These are phyloP conservation scores for Caretta caretta DNA, from an alignment of 2,113 vertebrate genomes.

Conservation along the genomic window DNA sequence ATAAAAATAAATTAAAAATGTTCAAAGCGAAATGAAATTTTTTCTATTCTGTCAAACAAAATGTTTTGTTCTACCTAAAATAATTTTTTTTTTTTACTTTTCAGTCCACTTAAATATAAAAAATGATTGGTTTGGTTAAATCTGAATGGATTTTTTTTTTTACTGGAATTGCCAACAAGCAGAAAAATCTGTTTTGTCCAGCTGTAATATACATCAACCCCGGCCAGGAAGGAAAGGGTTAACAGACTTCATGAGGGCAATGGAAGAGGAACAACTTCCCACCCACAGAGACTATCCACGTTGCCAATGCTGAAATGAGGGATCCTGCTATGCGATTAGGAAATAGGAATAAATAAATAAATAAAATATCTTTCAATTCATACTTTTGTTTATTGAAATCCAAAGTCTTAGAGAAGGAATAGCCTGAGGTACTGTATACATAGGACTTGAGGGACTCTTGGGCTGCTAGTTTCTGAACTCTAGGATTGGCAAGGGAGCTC, in stretches of 20 bases:
- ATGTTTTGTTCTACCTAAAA: background rate
- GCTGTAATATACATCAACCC: background rate
- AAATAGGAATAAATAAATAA: background rate
- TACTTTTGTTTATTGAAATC: background rate
- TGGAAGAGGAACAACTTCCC: background rate
- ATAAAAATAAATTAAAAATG: background rate
- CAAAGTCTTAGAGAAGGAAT: background rate
- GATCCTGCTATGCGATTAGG: background rate
- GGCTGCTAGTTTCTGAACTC: background rate
- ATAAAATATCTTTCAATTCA: background rate
- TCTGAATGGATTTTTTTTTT: background rate
- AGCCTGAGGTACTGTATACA: background rate
- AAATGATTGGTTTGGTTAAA: background rate
- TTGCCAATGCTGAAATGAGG: background rate
- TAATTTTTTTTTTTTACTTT: background rate
- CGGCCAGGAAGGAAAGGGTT: background rate
- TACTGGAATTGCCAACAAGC: background rate
- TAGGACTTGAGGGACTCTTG: background rate
- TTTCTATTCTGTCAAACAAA: background rate
- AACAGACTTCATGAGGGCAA: background rate
- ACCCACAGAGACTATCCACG: background rate
- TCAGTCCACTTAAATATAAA: background rate
- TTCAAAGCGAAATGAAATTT: background rate
- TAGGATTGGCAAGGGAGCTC: background rate
- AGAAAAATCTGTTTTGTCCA: background rate